Percentiles rank a stretch among this genome's conserved stretches.
Conservation (phyloP, 2,797 vertebrate species). For the Acrossocheilus wenchowensis region DNA sequence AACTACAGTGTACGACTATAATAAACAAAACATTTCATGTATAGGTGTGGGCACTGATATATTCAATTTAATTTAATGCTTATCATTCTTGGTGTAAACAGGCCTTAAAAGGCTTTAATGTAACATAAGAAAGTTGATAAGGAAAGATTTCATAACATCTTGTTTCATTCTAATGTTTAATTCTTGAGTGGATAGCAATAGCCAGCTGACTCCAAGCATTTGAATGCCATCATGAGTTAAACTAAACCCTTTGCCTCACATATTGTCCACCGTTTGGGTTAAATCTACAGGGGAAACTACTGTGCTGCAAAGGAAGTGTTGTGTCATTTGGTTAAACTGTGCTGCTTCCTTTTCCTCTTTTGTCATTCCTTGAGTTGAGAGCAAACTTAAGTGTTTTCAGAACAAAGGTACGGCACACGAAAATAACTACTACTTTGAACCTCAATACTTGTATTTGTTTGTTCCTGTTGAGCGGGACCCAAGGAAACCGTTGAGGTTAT, state of each 20-base stretch:
- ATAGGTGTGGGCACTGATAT: not conserved
- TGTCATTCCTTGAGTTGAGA: conserved; percentile 53
- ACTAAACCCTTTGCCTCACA: conserved; percentile 3
- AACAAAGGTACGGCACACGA: conserved; percentile 30
- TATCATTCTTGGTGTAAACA: not conserved
- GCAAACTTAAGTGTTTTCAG: conserved; percentile 29
- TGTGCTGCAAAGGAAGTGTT: conserved; percentile 59
- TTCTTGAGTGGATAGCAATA: conserved; percentile 5
- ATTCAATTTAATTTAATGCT: not conserved
- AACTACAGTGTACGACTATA: not conserved
- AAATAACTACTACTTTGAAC: conserved; percentile 27
- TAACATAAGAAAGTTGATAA: not conserved
- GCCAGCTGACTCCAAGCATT: not conserved
- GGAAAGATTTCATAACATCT: not conserved
- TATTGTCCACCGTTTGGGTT: conserved; percentile 25
- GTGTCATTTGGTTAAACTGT: conserved; percentile 58
- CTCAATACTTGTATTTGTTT: not conserved
- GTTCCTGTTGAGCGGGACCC: conserved; percentile 3
- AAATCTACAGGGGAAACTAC: conserved; percentile 53
- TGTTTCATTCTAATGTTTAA: not conserved
- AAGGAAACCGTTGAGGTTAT: not conserved
- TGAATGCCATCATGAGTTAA: not conserved
- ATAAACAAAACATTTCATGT: not conserved
- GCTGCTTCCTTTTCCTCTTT: conserved; percentile 64
- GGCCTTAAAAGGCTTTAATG: not conserved